A percentile compares a stretch with the other conserved stretches of the same genome.
Conservation (phyloP, 2,888 invertebrate species). For the Dasysyrphus albostriatus region DNA sequence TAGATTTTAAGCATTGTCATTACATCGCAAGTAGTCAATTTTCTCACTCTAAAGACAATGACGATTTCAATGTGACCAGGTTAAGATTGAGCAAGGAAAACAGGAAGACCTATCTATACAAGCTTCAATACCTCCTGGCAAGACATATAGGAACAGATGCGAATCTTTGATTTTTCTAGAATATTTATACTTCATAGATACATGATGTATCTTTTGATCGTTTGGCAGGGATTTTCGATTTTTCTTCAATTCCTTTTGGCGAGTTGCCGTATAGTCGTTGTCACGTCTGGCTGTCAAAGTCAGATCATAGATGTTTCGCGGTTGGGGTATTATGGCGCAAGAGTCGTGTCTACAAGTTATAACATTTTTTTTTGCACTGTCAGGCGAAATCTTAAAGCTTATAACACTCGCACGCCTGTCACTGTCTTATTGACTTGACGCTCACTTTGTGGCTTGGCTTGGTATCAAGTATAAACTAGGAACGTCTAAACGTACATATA, state of each 20-base stretch:
- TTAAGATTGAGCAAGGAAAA: slow-evolving; percentile 41
- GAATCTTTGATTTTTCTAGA: slow-evolving; percentile 4
- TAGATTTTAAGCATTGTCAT: slow-evolving; percentile 39
- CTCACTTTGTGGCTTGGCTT: not conserved
- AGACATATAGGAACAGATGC: not conserved
- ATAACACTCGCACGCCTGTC: slow-evolving; percentile 67
- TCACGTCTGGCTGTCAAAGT: slow-evolving; percentile 71
- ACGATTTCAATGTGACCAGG: slow-evolving; percentile 40
- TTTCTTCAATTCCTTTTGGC: slow-evolving; percentile 10
- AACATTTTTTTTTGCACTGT: slow-evolving; percentile 41
- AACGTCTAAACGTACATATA: too few species aligned
- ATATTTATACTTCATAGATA: not conserved
- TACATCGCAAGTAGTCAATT: slow-evolving; percentile 32
- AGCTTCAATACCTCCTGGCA: not conserved
- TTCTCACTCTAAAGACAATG: slow-evolving; percentile 1
- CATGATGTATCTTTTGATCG: slow-evolving; percentile 1
- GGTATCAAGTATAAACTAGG: too few species aligned
- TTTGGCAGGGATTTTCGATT: slow-evolving; percentile 5
- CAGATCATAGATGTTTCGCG: slow-evolving; percentile 56
- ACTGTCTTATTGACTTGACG: slow-evolving; percentile 25
- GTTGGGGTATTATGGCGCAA: slow-evolving; percentile 53
- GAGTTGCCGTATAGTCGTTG: slow-evolving; percentile 51
- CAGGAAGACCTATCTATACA: slow-evolving; percentile 15
- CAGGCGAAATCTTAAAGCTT: slow-evolving; percentile 63
- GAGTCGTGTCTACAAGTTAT: slow-evolving; percentile 51